phyloP scores from a whole-genome alignment of 2,797 vertebrate species.

The Sebastes goodei region DNA sequence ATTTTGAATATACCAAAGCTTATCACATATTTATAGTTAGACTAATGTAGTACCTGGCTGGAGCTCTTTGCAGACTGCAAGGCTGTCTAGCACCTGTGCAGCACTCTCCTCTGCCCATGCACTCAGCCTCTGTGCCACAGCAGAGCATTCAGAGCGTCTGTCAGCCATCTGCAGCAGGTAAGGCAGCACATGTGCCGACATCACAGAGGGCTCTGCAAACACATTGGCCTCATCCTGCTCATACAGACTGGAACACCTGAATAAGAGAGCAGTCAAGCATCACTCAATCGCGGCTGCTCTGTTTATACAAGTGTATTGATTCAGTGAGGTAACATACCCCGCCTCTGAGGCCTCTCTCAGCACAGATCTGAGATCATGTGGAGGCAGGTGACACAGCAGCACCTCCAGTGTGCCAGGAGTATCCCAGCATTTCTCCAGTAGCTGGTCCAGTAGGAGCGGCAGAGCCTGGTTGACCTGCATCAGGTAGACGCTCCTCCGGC shows the following conservation, averaged over 20 bases:
- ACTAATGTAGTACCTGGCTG: constrained; percentile 76
- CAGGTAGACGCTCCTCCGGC: constrained; percentile 43
- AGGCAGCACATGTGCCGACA: constrained; percentile 82
- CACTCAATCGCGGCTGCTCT: background rate
- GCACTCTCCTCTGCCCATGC: constrained; percentile 76
- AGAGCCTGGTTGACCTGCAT: constrained; percentile 85
- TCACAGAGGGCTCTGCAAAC: constrained; percentile 86
- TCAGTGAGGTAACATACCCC: constrained; percentile 70
- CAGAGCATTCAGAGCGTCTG: constrained; percentile 60
- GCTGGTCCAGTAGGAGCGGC: constrained; percentile 80
- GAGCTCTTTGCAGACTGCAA: constrained; percentile 75
- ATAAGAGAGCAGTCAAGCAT: background rate
- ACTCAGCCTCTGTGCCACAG: constrained; percentile 53
- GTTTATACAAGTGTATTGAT: background rate
- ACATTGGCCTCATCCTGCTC: constrained; percentile 90
- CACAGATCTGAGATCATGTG: constrained; percentile 72
- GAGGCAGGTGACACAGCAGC: constrained; percentile 83
- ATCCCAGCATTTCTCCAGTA: constrained; percentile 79
- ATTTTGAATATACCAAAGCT: background rate
- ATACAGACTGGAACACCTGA: constrained; percentile 85
- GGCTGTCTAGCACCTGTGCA: constrained; percentile 57
- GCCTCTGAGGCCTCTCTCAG: constrained; percentile 71
- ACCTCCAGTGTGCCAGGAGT: constrained; percentile 72
- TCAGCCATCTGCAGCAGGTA: constrained; percentile 81
- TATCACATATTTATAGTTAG: background rate